Conservation (phyloP, 2,113 vertebrate species). For the Burhinus oedicnemus region DNA sequence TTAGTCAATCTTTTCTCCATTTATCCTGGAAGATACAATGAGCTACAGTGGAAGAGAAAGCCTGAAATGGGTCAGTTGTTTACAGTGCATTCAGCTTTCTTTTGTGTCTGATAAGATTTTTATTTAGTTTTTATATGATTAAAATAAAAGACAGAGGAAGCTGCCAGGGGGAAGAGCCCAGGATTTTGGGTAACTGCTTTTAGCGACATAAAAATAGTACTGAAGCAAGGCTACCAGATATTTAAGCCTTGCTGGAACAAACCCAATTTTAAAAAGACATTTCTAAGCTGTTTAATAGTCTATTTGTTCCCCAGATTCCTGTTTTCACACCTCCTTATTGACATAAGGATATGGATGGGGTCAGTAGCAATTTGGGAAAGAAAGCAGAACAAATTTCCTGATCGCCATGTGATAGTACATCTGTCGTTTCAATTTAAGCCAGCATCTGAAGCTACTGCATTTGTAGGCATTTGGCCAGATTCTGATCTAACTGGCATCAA, state of each 20-base stretch:
- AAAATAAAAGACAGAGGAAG: conserved; percentile 21
- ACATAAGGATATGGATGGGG: conserved; percentile 38
- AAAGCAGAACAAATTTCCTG: conserved; percentile 58
- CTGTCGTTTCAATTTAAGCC: conserved; percentile 33
- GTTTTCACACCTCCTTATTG: conserved; percentile 45
- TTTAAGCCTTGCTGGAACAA: background rate
- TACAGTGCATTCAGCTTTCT: background rate
- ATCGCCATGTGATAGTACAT: conserved; percentile 32
- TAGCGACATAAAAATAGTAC: background rate
- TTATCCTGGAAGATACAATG: conserved; percentile 13
- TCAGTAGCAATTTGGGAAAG: conserved; percentile 51
- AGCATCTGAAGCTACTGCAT: conserved; percentile 8
- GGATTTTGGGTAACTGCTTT: conserved; percentile 28
- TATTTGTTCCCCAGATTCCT: background rate
- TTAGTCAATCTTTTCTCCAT: conserved; percentile 21
- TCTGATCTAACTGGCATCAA: background rate
- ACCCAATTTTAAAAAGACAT: background rate
- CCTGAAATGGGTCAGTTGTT: conserved; percentile 46
- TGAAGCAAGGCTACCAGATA: background rate
- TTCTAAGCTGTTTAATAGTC: background rate
- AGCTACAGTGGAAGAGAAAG: background rate
- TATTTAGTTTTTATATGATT: background rate
- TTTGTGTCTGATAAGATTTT: conserved; percentile 6
- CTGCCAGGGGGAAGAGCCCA: background rate
- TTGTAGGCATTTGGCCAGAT: conserved; percentile 8